Evolutionary conservation across 2,888 invertebrate species (phyloP).

Genomic region (Trissolcus brochymenae): DNA sequence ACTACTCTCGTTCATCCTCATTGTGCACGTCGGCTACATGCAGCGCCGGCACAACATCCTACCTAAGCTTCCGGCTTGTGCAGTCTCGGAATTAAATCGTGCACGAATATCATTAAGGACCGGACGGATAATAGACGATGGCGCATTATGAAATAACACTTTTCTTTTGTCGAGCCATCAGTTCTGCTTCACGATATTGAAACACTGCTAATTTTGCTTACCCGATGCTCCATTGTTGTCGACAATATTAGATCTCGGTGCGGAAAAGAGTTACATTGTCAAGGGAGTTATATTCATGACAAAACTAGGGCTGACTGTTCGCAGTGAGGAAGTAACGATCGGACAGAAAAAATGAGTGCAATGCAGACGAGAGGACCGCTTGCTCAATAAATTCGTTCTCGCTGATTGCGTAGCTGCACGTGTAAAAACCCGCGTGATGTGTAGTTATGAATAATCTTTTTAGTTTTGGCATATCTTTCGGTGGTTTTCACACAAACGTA

Average conservation of each 20-base stretch:
- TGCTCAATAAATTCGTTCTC: constrained; percentile 36
- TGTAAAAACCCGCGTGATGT: constrained; percentile 10
- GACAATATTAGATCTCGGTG: not conserved
- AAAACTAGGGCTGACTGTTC: constrained; percentile 10
- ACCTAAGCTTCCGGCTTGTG: constrained; percentile 65
- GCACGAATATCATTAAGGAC: constrained; percentile 68
- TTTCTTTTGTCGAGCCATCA: constrained; percentile 30
- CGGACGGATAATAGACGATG: constrained; percentile 53
- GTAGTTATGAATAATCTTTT: constrained; percentile 38
- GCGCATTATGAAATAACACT: constrained; percentile 24
- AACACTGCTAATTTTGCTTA: constrained; percentile 27
- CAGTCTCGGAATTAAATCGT: constrained; percentile 69
- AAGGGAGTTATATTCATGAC: constrained; percentile 10
- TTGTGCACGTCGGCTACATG: constrained; percentile 66
- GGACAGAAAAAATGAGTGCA: constrained; percentile 38
- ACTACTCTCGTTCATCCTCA: constrained; percentile 66
- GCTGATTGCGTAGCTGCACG: constrained; percentile 39
- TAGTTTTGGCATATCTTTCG: not conserved
- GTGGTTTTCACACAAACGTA: constrained; percentile 5
- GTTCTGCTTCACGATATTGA: constrained; percentile 27
- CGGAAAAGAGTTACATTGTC: constrained; percentile 15
- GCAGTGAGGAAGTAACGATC: constrained; percentile 26
- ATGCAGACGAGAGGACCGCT: constrained; percentile 26
- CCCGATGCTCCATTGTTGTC: not conserved
- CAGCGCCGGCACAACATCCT: constrained; percentile 64